Evolutionary conservation across 2,113 vertebrate genomes (phyloP).

Genomic region (Dendrocopos noguchii): DNA sequence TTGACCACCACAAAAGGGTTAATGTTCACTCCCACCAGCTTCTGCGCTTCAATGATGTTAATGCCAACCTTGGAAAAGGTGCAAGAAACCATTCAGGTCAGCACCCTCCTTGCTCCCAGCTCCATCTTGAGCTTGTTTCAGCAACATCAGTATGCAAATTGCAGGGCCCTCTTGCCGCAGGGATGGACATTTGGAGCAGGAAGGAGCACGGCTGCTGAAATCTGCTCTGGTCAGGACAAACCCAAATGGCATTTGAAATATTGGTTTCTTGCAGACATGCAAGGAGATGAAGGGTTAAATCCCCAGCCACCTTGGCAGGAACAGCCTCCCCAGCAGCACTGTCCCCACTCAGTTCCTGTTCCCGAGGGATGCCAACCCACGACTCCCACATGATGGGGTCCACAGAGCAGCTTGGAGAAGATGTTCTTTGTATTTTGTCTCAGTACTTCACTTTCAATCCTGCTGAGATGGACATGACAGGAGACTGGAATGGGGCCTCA

Average conservation of each 20-base stretch:
- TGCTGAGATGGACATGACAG: not conserved
- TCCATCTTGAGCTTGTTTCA: not conserved
- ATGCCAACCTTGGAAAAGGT: slow-evolving; percentile 82
- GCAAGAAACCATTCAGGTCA: not conserved
- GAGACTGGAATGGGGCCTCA: not conserved
- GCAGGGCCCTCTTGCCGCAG: not conserved
- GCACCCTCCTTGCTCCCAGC: not conserved
- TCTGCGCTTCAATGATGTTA: slow-evolving; percentile 91
- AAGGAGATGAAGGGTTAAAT: not conserved
- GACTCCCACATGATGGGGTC: not conserved
- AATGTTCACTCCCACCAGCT: slow-evolving; percentile 92
- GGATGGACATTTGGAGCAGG: accelerated
- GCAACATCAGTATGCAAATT: not conserved
- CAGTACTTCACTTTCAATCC: not conserved
- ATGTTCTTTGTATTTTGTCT: not conserved
- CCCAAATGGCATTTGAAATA: not conserved
- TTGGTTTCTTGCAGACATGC: not conserved
- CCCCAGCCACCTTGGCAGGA: not conserved
- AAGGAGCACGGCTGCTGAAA: not conserved
- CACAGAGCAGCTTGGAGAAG: not conserved
- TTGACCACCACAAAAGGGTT: slow-evolving; percentile 88
- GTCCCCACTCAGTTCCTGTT: not conserved
- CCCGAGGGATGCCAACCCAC: not conserved
- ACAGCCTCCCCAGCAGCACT: not conserved
- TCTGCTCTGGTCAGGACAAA: not conserved